Evolutionary conservation across 1,140 invertebrate genomes (phyloP), one percentile per base, ranked within the genome.

Genomic region (Euwallacea similis): DNA sequence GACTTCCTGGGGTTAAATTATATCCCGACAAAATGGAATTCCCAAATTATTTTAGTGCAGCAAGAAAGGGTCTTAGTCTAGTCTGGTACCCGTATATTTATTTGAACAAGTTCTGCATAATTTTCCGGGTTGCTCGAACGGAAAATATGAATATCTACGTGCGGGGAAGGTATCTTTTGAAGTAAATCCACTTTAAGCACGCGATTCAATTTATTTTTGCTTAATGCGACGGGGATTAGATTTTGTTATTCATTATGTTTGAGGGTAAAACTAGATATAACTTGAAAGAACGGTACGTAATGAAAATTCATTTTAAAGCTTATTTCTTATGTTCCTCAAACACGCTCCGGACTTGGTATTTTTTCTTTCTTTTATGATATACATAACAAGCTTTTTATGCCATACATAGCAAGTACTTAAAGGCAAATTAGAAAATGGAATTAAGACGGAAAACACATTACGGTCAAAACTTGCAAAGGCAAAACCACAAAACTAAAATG

Each of bases 151-250:
- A 69, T 69, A 61, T 69, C 15, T 41, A 42, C 42, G 15, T 13
- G 53, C 42, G 42, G 46, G 33, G 42, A 44, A 56, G 56, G 13
- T 69, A 50, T 69, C 66, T 69, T 69, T 69, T 69, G 66, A 69
- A 21, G 66, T 60, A 69, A 69, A 69, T 69, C 56, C 66, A 59
- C 54, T 61, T 53, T n/a, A 21, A 42, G 41, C 66, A 69, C 66
- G 66, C 66, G 66, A 69, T 69, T 69, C 47, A 69, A 69, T 69
- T 69, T 69, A 69, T 60, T 69, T 69, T 61, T 69, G 65, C 50
- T 13, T 46, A 61, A 69, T 69, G 21, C 44, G 47, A 42, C 41
- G 21, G 11, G 61, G 43, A 63, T 63, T 63, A 63, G 44, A 63
- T 63, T 63, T 63, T 33, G 44, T 46, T 15, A 47, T 46, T 47